These are phyloP conservation scores for Epicampocera succincta DNA, from an alignment of 2,888 invertebrate species.

Conservation along the genomic window DNA sequence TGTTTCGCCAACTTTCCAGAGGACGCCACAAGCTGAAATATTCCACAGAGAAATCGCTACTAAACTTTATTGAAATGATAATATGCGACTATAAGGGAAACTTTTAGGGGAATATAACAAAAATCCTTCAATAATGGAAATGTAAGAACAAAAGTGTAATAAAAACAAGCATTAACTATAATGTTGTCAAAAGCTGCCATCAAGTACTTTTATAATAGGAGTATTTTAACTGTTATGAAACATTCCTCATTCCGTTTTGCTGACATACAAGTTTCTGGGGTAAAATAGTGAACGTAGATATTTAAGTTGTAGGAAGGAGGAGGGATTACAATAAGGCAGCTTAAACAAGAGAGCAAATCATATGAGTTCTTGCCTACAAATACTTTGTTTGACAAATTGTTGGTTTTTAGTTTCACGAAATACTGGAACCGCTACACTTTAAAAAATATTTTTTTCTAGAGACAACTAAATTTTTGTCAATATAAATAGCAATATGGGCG, in stretches of 20 bases:
- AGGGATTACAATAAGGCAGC: too few relatives aligned
- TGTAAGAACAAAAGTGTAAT: constrained; percentile 5
- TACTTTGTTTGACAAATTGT: too few relatives aligned
- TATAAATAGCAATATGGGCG: too few relatives aligned
- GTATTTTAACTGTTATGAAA: neutral
- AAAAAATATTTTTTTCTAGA: too few relatives aligned
- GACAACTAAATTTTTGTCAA: too few relatives aligned
- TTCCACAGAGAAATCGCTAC: neutral
- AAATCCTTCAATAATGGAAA: constrained; percentile 23
- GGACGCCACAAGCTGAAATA: neutral
- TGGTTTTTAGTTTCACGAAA: too few relatives aligned
- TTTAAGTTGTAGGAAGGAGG: too few relatives aligned
- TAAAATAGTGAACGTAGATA: neutral
- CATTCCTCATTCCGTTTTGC: too few relatives aligned
- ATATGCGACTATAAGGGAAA: neutral
- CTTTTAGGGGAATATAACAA: neutral
- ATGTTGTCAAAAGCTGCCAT: constrained; percentile 35
- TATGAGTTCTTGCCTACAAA: too few relatives aligned
- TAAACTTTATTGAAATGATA: neutral
- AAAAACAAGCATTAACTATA: constrained; percentile 37
- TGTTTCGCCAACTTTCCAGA: constrained; percentile 3
- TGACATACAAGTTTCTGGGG: neutral
- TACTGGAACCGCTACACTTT: too few relatives aligned
- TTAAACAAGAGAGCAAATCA: too few relatives aligned
- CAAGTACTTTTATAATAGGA: constrained; percentile 36